phyloP scores from a whole-genome alignment of 2,797 vertebrate species.

The Peromyscus nudipes region DNA sequence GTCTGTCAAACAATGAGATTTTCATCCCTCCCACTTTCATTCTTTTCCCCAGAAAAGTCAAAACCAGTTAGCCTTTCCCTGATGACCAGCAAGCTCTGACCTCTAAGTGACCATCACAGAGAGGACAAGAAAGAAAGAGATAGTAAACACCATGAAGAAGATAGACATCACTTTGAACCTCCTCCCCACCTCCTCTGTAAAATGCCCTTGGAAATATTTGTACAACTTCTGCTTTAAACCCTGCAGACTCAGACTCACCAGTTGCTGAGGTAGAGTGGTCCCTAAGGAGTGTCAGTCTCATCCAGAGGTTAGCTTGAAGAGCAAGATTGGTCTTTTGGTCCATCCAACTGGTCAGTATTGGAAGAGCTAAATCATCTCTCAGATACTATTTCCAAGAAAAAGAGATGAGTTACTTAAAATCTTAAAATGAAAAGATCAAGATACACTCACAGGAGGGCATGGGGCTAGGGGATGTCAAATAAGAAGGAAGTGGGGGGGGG shows the following conservation, averaged over 20 bases:
- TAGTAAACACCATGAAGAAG: background rate
- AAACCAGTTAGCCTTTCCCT: background rate
- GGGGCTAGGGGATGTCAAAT: background rate
- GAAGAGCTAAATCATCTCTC: background rate
- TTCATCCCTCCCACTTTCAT: background rate
- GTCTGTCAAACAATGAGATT: background rate
- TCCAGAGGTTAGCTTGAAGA: background rate
- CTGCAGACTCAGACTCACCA: background rate
- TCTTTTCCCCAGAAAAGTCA: background rate
- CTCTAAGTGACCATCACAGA: background rate
- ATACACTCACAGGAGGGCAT: background rate
- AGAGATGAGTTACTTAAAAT: background rate
- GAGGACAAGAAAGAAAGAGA: background rate
- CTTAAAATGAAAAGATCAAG: background rate
- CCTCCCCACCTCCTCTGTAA: background rate
- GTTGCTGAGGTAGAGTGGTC: background rate
- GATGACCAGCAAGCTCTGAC: background rate
- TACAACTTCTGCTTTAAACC: background rate
- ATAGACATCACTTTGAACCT: background rate
- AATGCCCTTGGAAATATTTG: background rate
- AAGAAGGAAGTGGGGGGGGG: background rate
- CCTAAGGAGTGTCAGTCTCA: background rate
- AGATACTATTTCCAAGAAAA: background rate
- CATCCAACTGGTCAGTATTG: too few relatives aligned
- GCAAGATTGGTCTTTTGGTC: background rate